These are phyloP conservation scores for Ellobium chinense DNA, from an alignment of 2,888 invertebrate genomes.

Conservation along the genomic window DNA sequence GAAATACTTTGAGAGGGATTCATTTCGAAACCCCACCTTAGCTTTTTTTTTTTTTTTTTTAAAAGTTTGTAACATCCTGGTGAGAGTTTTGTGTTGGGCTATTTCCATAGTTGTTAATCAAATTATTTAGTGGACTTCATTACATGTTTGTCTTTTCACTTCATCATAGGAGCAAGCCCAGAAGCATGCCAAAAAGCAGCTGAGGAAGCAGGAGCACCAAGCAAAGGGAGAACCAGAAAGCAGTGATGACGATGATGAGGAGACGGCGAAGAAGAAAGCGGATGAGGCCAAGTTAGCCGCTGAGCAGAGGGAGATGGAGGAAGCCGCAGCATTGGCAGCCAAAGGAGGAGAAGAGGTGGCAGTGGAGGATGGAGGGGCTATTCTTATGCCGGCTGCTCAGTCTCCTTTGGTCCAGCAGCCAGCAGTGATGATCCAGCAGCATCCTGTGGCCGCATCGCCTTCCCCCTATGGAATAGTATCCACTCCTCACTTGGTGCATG, in stretches of 20 bases:
- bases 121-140: too few relatives aligned
- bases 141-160: background rate
- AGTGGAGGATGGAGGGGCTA: slow-evolving; percentile 44
- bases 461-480: slow-evolving; percentile 46
- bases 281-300: slow-evolving; percentile 53
- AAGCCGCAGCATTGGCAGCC: slow-evolving; percentile 48
- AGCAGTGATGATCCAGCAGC: slow-evolving; percentile 51
- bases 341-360: slow-evolving; percentile 40
- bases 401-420: slow-evolving; percentile 55
- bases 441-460: slow-evolving; percentile 46
- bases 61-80: too few relatives aligned
- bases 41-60: too few relatives aligned
- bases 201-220: slow-evolving; percentile 82
- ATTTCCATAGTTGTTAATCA: background rate
- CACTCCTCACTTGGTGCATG: slow-evolving; percentile 45
- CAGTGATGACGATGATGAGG: slow-evolving; percentile 57
- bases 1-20: too few relatives aligned
- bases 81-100: too few relatives aligned
- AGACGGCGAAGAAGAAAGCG: slow-evolving; percentile 42
- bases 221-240: slow-evolving; percentile 68
- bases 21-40: too few relatives aligned
- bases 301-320: slow-evolving; percentile 54
- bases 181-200: slow-evolving; percentile 88
- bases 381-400: slow-evolving; percentile 52
- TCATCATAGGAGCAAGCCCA: slow-evolving; percentile 85